Conservation (phyloP, 2,797 vertebrate genomes). For the Chrysocyon brachyurus region DNA sequence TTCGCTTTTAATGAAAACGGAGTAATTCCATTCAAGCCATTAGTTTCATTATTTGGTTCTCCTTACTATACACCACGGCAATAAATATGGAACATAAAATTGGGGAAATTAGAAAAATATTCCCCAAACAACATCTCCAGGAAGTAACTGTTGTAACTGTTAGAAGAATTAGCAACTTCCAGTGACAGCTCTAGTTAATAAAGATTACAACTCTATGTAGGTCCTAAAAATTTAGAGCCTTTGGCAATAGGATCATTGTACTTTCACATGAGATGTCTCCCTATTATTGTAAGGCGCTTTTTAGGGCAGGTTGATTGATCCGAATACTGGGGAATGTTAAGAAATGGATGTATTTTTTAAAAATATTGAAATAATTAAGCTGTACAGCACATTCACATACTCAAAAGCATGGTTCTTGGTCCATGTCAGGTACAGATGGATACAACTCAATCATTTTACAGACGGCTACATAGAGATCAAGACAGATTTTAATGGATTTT, state of each 20-base stretch:
- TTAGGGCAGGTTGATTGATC: not conserved
- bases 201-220: not conserved
- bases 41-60: conserved; percentile 32
- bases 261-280: not conserved
- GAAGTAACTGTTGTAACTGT: not conserved
- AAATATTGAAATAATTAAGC: not conserved
- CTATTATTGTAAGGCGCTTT: not conserved
- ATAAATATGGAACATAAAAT: not conserved
- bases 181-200: not conserved
- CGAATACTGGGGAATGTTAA: not conserved
- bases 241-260: not conserved
- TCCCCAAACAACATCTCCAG: not conserved
- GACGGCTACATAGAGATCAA: not conserved
- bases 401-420: not conserved
- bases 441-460: not conserved
- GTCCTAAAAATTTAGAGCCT: not conserved
- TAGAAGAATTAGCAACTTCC: not conserved
- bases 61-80: not conserved
- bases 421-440: not conserved
- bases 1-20: not conserved
- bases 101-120: not conserved
- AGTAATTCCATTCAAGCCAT: not conserved
- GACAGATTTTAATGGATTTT: not conserved
- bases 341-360: not conserved
- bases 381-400: not conserved